Evolutionary conservation across 2,113 vertebrate genomes (phyloP), one percentile per base, ranked within the genome.

Genomic region (Dipodomys ordii): DNA sequence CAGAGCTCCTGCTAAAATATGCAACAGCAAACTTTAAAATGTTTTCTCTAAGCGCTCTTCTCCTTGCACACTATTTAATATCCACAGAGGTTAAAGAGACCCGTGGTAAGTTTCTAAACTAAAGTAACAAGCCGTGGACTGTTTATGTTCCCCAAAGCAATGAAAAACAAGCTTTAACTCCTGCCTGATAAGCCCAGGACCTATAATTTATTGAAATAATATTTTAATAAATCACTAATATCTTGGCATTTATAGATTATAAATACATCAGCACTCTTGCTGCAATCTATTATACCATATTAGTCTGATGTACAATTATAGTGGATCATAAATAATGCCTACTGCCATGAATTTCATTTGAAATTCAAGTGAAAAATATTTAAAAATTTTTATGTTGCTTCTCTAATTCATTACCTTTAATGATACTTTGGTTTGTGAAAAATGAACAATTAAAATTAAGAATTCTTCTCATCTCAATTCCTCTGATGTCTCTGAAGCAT

Each of bases 151-250:
- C 57, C 77, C 72, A 27, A 39, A 67, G 28, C 44, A 80, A 83
- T 74, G n/a, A 76, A 76, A 78, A 57, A 16, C 53, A 53, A 53
- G 39, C 27, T 15, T 83, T 12, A 20, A 53, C 7, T 32, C 67
- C 83, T 82, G 18, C 35, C 6, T 73, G 2, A 18, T 28, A 78
- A 13, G 1, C 7, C 16, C 3, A 67, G 25, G 30, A 68, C 72
- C 77, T 25, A 23, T 74, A n/a, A 78, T 7, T 86, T 79, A 1
- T 7, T 79, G 5, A 92, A 73, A 69, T 3, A 90, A 3, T 74
- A 74, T 65, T 88, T 79, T 72, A 79, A n/a, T 86, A 11, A 90
- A 65, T 86, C 2, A 19, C 74, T 74, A 83, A 35, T 80, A 76
- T 57, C 12, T 8, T 27, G n/a, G 69, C 13, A 76, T 79, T 80